Evolutionary conservation across 2,113 vertebrate species (phyloP), one percentile per base, ranked within the genome.

Genomic region (Pelusios castaneus): DNA sequence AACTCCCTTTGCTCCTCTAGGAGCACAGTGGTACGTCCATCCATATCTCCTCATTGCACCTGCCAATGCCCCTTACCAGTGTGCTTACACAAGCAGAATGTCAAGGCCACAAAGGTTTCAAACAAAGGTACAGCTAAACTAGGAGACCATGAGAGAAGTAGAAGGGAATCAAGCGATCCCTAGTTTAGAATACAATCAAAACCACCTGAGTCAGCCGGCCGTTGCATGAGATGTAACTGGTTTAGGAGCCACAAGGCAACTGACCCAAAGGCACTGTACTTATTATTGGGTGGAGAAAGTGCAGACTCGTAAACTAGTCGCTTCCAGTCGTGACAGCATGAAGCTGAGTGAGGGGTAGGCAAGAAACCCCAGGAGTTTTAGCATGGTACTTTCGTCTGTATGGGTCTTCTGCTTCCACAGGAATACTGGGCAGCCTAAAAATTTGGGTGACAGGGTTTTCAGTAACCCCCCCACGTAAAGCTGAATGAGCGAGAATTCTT

Each of bases 401-500:
- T 56, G 80, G 43, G 63, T 79, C 89, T 84, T 94, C 92, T 87
- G 85, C 87, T 95, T 91, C 89, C 49, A 96, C 87, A 87, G 58
- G 56, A 75, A 88, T 43, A 2, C 80, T 93, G 67, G 86, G 55
- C 80, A 88, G 60, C n/a, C 87, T 67, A 84, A 97, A 22, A 14
- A 77, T 82, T 87, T 19, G 51, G 83, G 89, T 89, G 93, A 54
- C 24, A 10, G 54, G 81, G 17, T 90, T 43, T 27, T 97, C 95
- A 97, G 84, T 94, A 97, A 87, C 95, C 93, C 14, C 79, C 96
- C 47, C 88, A 91, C 60, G 96, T 98, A 82, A 99, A 99, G 94
- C 99, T 99, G 93, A 98, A 97, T 1, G 99, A 99, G n/a, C 98
- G 98, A 5, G 87, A 87, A 1, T 95, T 97, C 89, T 97, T 98